phyloP scores from a whole-genome alignment of 2,888 invertebrate species.

The Xylota segnis region DNA sequence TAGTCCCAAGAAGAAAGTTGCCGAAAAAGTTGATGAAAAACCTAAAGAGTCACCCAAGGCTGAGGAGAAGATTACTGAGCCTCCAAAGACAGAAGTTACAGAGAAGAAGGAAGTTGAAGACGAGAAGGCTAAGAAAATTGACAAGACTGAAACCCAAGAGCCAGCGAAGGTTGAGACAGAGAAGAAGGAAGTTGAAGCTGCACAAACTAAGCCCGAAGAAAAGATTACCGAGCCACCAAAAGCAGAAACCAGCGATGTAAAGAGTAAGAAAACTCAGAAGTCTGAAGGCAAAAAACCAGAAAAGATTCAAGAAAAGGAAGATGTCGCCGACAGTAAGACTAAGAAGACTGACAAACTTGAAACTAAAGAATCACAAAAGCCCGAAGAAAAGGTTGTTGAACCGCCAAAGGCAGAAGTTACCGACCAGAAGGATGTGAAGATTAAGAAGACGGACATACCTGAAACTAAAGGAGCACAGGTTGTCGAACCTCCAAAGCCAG shows the following conservation, averaged over 20 bases:
- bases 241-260: neutral
- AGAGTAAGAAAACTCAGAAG: constrained; percentile 20
- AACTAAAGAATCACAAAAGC: neutral
- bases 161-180: neutral
- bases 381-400: neutral
- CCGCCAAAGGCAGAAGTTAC: constrained; percentile 63
- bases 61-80: constrained; percentile 10
- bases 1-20: constrained; percentile 68
- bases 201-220: neutral
- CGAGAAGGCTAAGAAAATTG: neutral
- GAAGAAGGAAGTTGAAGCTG: neutral
- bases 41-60: constrained; percentile 70
- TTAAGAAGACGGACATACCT: constrained; percentile 35
- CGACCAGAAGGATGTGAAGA: constrained; percentile 56
- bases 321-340: constrained; percentile 10
- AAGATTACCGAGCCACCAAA: neutral
- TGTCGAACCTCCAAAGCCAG: constrained; percentile 19
- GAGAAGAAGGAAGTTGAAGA: neutral
- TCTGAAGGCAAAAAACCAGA: neutral
- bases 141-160: neutral
- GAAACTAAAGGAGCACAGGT: constrained; percentile 46
- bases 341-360: neutral
- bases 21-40: constrained; percentile 75
- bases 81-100: neutral
- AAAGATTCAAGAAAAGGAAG: neutral